A percentile compares a stretch with the other conserved stretches of the same genome.
Conservation (phyloP, 2,113 vertebrate species). For the Grammomys surdaster region DNA sequence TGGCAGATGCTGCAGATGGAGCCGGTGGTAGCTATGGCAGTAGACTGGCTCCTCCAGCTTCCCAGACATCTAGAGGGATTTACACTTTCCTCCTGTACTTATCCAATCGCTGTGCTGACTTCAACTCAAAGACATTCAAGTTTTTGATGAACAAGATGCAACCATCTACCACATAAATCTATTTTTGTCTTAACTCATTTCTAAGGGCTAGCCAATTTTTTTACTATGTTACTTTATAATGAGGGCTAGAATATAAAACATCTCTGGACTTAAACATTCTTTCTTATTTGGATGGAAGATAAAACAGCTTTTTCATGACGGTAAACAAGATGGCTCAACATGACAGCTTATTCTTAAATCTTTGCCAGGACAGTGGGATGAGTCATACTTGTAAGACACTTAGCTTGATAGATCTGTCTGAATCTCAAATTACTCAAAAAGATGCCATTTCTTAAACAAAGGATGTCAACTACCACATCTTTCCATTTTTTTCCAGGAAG, state of each 20-base stretch:
- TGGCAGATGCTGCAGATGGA: neutral
- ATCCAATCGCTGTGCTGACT: conserved; percentile 56
- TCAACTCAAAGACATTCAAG: neutral
- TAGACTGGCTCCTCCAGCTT: neutral
- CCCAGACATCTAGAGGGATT: neutral
- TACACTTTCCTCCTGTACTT: neutral
- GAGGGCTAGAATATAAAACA: conserved; percentile 60
- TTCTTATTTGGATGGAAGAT: conserved; percentile 67
- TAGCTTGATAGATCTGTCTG: conserved; percentile 60
- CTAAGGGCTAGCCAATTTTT: neutral
- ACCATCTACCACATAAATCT: neutral
- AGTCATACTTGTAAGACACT: conserved; percentile 65
- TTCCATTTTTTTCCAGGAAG: neutral
- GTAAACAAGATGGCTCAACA: conserved; percentile 75
- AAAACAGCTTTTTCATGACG: conserved; percentile 74
- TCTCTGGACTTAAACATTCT: conserved; percentile 59
- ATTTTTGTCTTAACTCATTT: conserved; percentile 64
- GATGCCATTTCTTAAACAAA: conserved; percentile 42
- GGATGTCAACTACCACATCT: neutral
- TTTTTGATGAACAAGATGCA: conserved; percentile 58
- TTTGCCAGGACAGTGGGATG: conserved; percentile 73
- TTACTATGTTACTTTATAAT: conserved; percentile 48
- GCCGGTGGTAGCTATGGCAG: neutral
- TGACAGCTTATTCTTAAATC: conserved; percentile 66
- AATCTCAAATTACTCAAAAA: conserved; percentile 59